These are phyloP conservation scores for Gavialis gangeticus DNA, from an alignment of 2,113 vertebrate genomes.

Conservation along the genomic window DNA sequence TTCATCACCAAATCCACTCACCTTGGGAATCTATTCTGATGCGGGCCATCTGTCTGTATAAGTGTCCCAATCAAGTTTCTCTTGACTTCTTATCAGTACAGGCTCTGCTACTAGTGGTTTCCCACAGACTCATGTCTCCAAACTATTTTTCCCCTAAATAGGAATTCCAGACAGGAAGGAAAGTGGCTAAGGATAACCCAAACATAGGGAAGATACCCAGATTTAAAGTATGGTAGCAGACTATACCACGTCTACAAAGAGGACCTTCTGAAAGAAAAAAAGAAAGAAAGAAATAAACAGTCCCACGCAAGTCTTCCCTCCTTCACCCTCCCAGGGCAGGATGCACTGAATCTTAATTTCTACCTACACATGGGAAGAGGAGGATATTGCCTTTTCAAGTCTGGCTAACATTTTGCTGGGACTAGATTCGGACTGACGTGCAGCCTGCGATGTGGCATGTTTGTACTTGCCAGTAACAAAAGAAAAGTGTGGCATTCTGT, in stretches of 20 bases:
- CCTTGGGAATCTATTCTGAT: not conserved
- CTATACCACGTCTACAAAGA: not conserved
- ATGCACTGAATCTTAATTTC: not conserved
- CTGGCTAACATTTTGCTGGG: not conserved
- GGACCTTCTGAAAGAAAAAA: not conserved
- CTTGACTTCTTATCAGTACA: not conserved
- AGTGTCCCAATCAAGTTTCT: not conserved
- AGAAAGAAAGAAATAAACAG: not conserved
- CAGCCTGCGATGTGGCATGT: not conserved
- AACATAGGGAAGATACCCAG: accelerated
- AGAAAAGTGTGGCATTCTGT: not conserved
- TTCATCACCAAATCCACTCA: not conserved
- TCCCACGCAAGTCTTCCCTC: not conserved
- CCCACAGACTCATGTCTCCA: not conserved
- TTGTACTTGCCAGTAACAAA: constrained; percentile 8
- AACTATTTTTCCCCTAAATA: not conserved
- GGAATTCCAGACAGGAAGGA: not conserved
- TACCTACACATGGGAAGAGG: not conserved
- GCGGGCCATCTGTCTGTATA: not conserved
- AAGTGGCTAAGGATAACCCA: not conserved
- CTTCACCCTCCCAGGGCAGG: not conserved
- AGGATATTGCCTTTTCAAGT: not conserved
- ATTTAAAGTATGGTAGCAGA: not conserved
- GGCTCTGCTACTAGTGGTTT: not conserved
- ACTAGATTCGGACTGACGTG: not conserved